Base-by-base conservation (phyloP, 1,140 invertebrate genomes). In the Ostrea denselamellosa region DNA sequence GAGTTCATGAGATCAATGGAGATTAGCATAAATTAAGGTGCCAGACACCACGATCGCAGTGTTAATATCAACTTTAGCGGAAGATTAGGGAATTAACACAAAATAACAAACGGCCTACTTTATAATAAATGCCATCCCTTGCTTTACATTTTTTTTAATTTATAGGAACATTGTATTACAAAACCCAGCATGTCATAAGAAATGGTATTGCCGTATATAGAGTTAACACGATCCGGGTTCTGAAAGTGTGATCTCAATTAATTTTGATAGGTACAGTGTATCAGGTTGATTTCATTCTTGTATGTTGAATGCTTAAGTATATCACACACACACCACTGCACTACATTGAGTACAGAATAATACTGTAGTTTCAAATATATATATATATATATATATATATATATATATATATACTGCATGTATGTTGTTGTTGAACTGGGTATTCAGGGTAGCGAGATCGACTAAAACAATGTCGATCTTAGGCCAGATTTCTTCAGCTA, bases 11-110 rank as follows among this genome's bases (percentile, higher is more conserved):
- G 68, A 77, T 77, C 22, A 77, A 34, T 4, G 9, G 12, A 77
- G 68, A 77, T 77, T 77, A 77, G 28, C 68, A 77, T 77, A 77
- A 77, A 77, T 77, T 77, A 77, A 77, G 22, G 68, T 77, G 25
- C 28, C 68, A 77, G 22, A 77, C 68, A 14, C 68, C 14, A 77
- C 2, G 68, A 28, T 28, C 68, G 68, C 68, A 77, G 10, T 34
- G 22, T 77, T 77, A 2, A 34, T 9, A 77, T 77, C 28, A 25
- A 77, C 9, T 77, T 77, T 28, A 77, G 65, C 25, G 25, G 14
- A 34, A 77, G 68, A 77, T 77, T 77, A 77, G 28, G 68, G 56
- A 62, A 62, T 62, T 62, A 62, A 62, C 17, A 17, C 17, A 19
- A 19, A 62, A 19, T 77, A 28, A 77, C 68, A 25, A 77, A 17